Evolutionary conservation across 2,797 vertebrate genomes (phyloP), one percentile per base, ranked within the genome.

Genomic region (Hydrocynus forskahlii): DNA sequence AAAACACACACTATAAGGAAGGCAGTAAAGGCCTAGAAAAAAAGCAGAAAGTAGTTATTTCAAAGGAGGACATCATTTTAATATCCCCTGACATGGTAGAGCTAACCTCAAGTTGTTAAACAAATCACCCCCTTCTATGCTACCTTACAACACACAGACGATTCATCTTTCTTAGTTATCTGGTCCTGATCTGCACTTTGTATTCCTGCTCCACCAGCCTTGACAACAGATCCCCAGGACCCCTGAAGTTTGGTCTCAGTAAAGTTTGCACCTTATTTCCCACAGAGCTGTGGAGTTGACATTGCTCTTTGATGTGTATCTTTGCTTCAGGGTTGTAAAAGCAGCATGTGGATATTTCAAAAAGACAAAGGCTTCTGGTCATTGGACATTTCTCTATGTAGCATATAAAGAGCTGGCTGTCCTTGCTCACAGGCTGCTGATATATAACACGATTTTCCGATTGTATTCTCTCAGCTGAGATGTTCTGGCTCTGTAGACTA

Each of bases 21-120:
- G 79, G 76, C 63, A 84, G 83, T 85, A 70, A 38, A 70, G 62
- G 54, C 54, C 68, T n/a, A 88, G 89, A 90, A 88, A 84, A 89
- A 90, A 79, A 78, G 40, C 5, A 73, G 57, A 63, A 16, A 43
- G 48, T 35, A 14, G 9, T 82, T 72, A 79, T 84, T 89, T 89
- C 87, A 92, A 91, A 85, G 84, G 71, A 60, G 81, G 82, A 74
- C 88, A 84, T 76, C 55, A 74, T 89, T 87, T 86, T 89, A 81
- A 82, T 79, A 86, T 83, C 85, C 79, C 52, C 66, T 72, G 76
- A 25, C 69, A 84, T 87, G 77, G 76, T 86, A 83, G 17, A 50
- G 50, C 83, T 90, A 92, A 92, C 90, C 90, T 90, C 86, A 81
- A 89, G 85, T 78, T 76, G 86, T 87, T 89, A 88, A 93, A 91